Percentiles rank a stretch among this genome's conserved stretches.
Conservation (phyloP, 2,797 vertebrate species). For the Gambusia yucatana region DNA sequence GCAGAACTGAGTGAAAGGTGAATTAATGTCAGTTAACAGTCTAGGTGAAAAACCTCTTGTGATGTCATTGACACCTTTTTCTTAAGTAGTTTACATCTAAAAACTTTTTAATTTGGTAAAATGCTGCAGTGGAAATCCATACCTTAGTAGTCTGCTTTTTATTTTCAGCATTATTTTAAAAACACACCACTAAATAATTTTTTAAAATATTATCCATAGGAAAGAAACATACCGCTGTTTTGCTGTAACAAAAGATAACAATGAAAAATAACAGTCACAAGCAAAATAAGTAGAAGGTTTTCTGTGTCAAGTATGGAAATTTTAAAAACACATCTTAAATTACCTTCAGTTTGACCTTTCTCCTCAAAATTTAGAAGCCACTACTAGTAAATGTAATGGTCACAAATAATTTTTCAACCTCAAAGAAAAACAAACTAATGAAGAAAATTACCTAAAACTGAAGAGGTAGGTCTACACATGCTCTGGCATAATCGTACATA, state of each 20-base stretch:
- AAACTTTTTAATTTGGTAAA: not conserved
- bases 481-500: not conserved
- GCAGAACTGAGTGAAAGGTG: not conserved
- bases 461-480: not conserved
- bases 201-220: not conserved
- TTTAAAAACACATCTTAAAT: not conserved
- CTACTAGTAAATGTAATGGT: not conserved
- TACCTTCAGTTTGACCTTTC: not conserved
- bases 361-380: not conserved
- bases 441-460: not conserved
- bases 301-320: not conserved
- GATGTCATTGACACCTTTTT: not conserved
- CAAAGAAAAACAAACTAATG: not conserved
- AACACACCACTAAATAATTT: not conserved
- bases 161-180: not conserved
- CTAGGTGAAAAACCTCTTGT: not conserved
- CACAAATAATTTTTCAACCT: not conserved
- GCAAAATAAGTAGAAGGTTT: not conserved
- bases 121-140: not conserved
- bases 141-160: not conserved
- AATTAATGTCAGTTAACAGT: not conserved
- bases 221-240: not conserved
- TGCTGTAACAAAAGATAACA: not conserved
- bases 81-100: not conserved
- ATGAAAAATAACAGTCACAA: not conserved